phyloP scores from a whole-genome alignment of 2,113 vertebrate species.

The Parotia lawesii region DNA sequence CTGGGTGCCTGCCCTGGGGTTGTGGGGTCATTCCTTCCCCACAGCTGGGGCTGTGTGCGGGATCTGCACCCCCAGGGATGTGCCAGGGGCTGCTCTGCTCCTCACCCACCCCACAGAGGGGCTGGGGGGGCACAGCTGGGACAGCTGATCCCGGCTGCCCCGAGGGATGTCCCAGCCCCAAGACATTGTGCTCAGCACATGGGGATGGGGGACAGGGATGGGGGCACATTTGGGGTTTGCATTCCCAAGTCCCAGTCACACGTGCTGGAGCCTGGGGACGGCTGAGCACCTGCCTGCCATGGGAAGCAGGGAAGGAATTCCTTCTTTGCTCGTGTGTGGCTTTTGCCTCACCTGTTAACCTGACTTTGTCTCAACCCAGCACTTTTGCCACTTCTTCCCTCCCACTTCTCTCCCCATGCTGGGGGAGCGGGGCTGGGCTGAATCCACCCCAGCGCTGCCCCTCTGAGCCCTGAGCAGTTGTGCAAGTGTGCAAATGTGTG shows the following conservation, averaged over 20 bases:
- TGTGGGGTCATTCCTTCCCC: not conserved
- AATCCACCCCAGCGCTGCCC: not conserved
- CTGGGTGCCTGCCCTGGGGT: not conserved
- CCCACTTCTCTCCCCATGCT: not conserved
- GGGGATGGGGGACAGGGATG: too few relatives aligned
- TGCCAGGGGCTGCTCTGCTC: not conserved
- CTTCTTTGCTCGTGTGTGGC: not conserved
- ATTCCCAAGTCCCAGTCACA: too few relatives aligned
- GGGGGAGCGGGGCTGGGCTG: not conserved
- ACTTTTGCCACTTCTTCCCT: not conserved
- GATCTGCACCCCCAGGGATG: not conserved
- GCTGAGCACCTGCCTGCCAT: not conserved
- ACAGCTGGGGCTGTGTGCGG: not conserved
- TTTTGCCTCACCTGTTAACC: not conserved
- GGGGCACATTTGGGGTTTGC: not conserved
- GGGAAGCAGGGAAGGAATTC: not conserved
- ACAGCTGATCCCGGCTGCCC: not conserved
- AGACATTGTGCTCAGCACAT: not conserved
- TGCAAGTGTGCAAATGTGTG: not conserved
- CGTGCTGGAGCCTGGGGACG: not conserved
- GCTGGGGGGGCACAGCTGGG: not conserved
- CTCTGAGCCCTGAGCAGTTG: not conserved
- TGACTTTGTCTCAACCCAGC: not conserved
- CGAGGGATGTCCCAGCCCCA: too few relatives aligned
- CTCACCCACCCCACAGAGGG: not conserved